These are phyloP conservation scores for Drosophila teissieri DNA, from an alignment of 1,140 invertebrate species.

Conservation along the genomic window DNA sequence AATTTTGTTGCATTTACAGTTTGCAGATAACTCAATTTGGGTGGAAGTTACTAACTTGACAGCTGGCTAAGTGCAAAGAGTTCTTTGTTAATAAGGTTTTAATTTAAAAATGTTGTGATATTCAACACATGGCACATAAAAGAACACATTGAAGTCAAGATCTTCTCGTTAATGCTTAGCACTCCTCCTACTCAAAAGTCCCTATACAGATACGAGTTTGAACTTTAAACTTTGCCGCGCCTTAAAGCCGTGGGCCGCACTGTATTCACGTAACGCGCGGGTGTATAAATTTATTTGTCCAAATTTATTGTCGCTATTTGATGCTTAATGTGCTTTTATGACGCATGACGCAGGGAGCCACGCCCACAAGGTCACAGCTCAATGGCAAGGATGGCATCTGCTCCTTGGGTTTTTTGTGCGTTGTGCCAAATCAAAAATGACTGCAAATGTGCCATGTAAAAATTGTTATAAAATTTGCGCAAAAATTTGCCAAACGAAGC, in stretches of 20 bases:
- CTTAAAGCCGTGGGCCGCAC: constrained; percentile 15
- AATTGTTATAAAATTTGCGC: constrained; percentile 75
- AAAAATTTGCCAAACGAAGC: constrained; percentile 57
- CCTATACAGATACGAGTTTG: not conserved
- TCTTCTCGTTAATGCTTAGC: no score
- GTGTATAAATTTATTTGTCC: constrained; percentile 64
- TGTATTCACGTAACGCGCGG: constrained; percentile 25
- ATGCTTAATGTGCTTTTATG: constrained; percentile 78
- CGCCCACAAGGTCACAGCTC: constrained; percentile 70
- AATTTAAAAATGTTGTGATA: no score
- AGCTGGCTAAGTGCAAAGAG: not conserved
- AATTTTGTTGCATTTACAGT: constrained; percentile 38
- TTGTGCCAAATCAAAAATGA: constrained; percentile 72
- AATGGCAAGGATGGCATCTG: constrained; percentile 65
- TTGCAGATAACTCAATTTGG: constrained; percentile 20
- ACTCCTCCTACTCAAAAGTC: no score
- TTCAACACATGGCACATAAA: no score
- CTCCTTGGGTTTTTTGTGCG: constrained; percentile 17
- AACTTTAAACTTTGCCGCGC: constrained; percentile 8
- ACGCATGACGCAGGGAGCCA: constrained; percentile 63
- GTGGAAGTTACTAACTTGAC: not conserved
- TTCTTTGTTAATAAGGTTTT: not conserved
- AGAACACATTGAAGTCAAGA: no score
- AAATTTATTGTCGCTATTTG: constrained; percentile 79
- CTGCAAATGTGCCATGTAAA: constrained; percentile 78